Base-by-base conservation (phyloP, 2,113 vertebrate genomes). In the Scortum barcoo region DNA sequence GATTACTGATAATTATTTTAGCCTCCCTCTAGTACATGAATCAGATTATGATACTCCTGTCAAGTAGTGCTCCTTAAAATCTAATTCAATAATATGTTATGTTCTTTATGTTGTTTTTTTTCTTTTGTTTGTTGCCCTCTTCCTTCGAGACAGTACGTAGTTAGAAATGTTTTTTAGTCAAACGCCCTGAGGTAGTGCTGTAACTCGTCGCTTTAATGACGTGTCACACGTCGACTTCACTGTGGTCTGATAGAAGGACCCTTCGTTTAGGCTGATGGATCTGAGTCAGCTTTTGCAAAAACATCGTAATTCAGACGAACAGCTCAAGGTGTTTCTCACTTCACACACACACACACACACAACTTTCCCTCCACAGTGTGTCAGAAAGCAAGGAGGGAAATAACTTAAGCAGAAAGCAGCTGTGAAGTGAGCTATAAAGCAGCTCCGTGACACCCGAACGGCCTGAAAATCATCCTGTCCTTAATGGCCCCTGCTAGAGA, bases 371-470 rank as follows among this genome's bases (percentile, higher is more conserved):
- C 63, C 5, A 1, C 60, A 1, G 48, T 9, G 63, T 46, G 60
- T 67, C 16, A 33, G 58, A 46, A 24, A 76, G 48, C 19, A 22
- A 0, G 38, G 36, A 33, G 71, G 48, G 60, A 78, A 76, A 84
- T 79, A 63, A 86, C 56, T 81, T 73, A 40, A 63, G 78, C 83
- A 79, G 78, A 58, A 76, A 67, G 75, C 62, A 72, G 61, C 78
- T 82, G 54, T 4, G 16, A 65, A 76, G 66, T 50, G 86, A 80
- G 87, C 88, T 16, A 81, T 87, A 79, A 90, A 93, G 66, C 67
- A 91, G 11, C 5, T 36, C 78, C 33, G 66, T 81, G 84, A 87
- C 88, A 77, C 71, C 40, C 22, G 10, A 84, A 84, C 26, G 75
- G 73, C 78, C 73, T 56, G 22, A 73, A 89, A 91, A 91, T 91